phyloP scores from a whole-genome alignment of 2,113 vertebrate genomes.

The Prolemur simus region DNA sequence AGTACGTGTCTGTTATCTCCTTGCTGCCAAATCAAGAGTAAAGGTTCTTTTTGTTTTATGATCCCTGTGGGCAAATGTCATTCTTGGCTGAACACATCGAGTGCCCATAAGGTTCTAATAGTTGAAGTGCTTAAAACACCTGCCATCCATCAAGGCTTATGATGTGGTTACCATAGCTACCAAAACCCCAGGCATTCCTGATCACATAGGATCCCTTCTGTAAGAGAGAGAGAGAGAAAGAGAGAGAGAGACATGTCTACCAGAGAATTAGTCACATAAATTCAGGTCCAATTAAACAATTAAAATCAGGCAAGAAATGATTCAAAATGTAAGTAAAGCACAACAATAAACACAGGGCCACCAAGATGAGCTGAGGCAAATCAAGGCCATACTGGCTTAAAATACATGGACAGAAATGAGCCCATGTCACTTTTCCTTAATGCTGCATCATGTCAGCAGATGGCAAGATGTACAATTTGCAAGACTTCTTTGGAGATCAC shows the following conservation, averaged over 20 bases:
- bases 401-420: slow-evolving; percentile 30
- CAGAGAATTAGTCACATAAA: slow-evolving; percentile 31
- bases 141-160: slow-evolving; percentile 76
- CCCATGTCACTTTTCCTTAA: neutral
- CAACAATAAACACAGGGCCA: neutral
- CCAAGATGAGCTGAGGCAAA: slow-evolving; percentile 24
- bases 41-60: slow-evolving; percentile 77
- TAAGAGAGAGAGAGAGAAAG: neutral
- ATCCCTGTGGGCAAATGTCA: slow-evolving; percentile 74
- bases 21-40: slow-evolving; percentile 67
- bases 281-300: slow-evolving; percentile 19
- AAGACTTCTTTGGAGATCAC: slow-evolving; percentile 13
- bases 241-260: neutral
- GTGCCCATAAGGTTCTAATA: slow-evolving; percentile 76
- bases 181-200: slow-evolving; percentile 60
- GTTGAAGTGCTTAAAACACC: slow-evolving; percentile 71
- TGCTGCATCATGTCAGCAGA: neutral
- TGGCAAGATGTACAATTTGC: neutral
- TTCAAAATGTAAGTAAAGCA: neutral
- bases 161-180: slow-evolving; percentile 78
- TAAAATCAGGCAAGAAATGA: slow-evolving; percentile 1
- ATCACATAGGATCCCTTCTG: slow-evolving; percentile 47
- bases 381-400: neutral
- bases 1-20: slow-evolving; percentile 45
- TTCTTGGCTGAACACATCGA: slow-evolving; percentile 76